phyloP scores from a whole-genome alignment of 2,113 vertebrate species.

The Lophius piscatorius region DNA sequence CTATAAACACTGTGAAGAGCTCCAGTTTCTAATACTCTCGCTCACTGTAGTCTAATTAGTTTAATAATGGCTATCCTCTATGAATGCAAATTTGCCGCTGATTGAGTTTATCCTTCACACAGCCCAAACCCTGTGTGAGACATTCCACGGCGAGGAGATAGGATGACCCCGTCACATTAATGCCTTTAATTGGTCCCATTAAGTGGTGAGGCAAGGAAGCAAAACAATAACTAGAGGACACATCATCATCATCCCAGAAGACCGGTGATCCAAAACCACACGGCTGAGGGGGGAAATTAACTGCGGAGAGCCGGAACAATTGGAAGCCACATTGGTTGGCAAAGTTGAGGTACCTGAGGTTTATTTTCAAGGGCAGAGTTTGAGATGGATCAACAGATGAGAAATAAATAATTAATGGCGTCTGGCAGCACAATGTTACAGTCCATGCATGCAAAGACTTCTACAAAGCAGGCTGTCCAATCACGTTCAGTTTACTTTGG shows the following conservation, averaged over 20 bases:
- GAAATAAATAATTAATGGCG: background rate
- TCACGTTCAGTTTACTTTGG: background rate
- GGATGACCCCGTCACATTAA: constrained; percentile 67
- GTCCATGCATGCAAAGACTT: background rate
- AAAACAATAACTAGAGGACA: constrained; percentile 75
- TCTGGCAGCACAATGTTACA: background rate
- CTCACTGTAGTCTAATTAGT: constrained; percentile 50
- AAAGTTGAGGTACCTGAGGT: background rate
- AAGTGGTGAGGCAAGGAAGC: constrained; percentile 68
- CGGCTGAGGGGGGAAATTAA: constrained; percentile 24
- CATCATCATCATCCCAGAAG: constrained; percentile 47
- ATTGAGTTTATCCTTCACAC: constrained; percentile 73
- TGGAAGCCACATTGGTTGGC: background rate
- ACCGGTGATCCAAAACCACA: constrained; percentile 61
- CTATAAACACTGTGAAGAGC: constrained; percentile 16
- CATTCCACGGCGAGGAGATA: constrained; percentile 43
- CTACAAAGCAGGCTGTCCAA: too few relatives aligned
- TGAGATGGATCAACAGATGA: background rate
- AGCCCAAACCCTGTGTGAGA: constrained; percentile 32
- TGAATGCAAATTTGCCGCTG: constrained; percentile 64
- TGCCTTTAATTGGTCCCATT: constrained; percentile 74
- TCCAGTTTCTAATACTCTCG: constrained; percentile 31
- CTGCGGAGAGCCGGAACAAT: constrained; percentile 6
- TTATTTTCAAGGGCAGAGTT: constrained; percentile 27
- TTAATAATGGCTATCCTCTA: constrained; percentile 64